Evolutionary conservation across 2,797 vertebrate genomes (phyloP).

Genomic region (Hyperoplus immaculatus): DNA sequence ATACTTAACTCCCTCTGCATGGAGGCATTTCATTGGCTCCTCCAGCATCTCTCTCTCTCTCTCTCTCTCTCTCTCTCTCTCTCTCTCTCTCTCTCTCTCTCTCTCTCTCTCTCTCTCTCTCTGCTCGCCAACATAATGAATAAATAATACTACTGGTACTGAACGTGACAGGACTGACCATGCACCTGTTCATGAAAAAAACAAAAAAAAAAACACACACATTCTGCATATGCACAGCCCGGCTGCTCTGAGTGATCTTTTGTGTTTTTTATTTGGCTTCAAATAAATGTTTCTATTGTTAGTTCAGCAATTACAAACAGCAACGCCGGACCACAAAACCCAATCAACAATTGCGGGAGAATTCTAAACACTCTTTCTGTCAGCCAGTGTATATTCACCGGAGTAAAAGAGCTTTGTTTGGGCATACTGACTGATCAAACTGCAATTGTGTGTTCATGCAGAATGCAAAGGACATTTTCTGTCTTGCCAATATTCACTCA

Average conservation of each 20-base stretch:
- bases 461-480: no score
- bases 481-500: no score
- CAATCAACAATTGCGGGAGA: not conserved
- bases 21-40: not conserved
- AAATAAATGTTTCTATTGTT: not conserved
- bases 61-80: no score
- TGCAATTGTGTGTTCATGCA: no score
- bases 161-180: not conserved
- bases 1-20: not conserved
- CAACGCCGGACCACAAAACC: not conserved
- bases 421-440: not conserved
- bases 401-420: not conserved
- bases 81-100: not conserved
- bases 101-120: not conserved
- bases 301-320: not conserved
- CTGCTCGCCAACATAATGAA: not conserved
- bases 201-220: not conserved
- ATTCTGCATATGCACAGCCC: not conserved
- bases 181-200: not conserved
- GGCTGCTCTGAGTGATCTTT: not conserved
- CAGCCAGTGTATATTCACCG: not conserved
- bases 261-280: not conserved
- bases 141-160: not conserved
- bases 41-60: no score
- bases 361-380: not conserved